Conservation (phyloP, 1,140 invertebrate genomes). For the Oncopodura yosiiana region DNA sequence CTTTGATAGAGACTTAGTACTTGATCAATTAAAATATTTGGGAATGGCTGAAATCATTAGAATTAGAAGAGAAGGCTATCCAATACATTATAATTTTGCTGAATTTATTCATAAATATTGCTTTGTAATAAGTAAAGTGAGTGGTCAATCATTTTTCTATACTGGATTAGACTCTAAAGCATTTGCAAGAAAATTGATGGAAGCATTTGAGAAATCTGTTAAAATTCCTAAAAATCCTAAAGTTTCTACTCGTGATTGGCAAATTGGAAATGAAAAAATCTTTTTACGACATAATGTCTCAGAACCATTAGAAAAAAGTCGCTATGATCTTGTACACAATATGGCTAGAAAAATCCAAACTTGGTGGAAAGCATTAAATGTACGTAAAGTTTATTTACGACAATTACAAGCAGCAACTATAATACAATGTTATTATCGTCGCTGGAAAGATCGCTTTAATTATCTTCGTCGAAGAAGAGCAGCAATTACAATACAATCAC, state of each 20-base stretch:
- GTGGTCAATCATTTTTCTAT: too few relatives aligned
- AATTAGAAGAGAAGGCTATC: slow-evolving; percentile 85
- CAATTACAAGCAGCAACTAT: slow-evolving; percentile 60
- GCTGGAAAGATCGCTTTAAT: slow-evolving; percentile 70
- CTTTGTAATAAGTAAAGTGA: too few relatives aligned
- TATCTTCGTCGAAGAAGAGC: slow-evolving; percentile 75
- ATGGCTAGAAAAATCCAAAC: slow-evolving; percentile 46
- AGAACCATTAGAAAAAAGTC: slow-evolving; percentile 72
- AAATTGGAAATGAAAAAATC: slow-evolving; percentile 81
- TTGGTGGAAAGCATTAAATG: slow-evolving; percentile 3
- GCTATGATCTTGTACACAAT: slow-evolving; percentile 55
- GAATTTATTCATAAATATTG: too few relatives aligned
- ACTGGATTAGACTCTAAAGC: too few relatives aligned
- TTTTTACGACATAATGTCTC: slow-evolving; percentile 75
- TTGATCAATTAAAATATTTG: slow-evolving; percentile 83
- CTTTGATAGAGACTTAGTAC: slow-evolving; percentile 71
- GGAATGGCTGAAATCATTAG: slow-evolving; percentile 94
- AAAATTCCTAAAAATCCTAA: slow-evolving; percentile 40
- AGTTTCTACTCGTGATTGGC: slow-evolving; percentile 59
- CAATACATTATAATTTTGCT: slow-evolving; percentile 69
- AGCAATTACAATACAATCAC: slow-evolving; percentile 78
- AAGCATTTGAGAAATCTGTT: slow-evolving; percentile 44
- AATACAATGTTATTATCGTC: slow-evolving; percentile 76
- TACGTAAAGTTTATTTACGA: slow-evolving; percentile 51
- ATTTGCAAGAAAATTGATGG: background rate